Evolutionary conservation across 2,113 vertebrate species (phyloP).

Genomic region (Istiophorus platypterus): DNA sequence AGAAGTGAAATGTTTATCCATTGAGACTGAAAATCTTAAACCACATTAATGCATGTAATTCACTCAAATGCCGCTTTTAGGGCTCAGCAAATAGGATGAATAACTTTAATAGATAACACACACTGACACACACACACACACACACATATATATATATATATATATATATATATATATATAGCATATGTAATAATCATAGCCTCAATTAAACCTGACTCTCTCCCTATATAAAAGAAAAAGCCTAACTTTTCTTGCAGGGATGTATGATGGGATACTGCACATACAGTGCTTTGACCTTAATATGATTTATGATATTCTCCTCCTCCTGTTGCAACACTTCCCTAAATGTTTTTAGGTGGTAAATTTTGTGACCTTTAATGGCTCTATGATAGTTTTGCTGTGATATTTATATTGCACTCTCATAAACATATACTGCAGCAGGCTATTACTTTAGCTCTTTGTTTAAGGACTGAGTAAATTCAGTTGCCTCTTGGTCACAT

Average conservation of each 20-base stretch:
- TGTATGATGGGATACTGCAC: conserved; percentile 26
- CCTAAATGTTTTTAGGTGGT: conserved; percentile 36
- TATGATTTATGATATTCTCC: conserved; percentile 63
- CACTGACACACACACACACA: too few relatives aligned
- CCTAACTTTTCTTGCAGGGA: conserved; percentile 37
- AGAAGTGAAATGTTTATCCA: conserved; percentile 31
- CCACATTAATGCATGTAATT: not conserved
- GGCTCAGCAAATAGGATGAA: not conserved
- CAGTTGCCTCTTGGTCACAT: not conserved
- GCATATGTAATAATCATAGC: too few relatives aligned
- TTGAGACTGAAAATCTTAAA: conserved; percentile 5
- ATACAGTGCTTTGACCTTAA: conserved; percentile 52
- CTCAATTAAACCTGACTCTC: conserved; percentile 40
- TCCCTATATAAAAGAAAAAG: not conserved
- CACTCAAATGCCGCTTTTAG: conserved; percentile 2
- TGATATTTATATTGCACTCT: conserved; percentile 26
- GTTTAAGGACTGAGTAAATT: conserved; percentile 11
- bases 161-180: conserved; percentile 21
- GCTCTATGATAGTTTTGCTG: conserved; percentile 17
- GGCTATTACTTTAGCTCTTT: not conserved
- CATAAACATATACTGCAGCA: not conserved
- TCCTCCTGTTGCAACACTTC: conserved; percentile 33
- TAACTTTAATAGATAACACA: conserved; percentile 5
- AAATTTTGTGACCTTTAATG: conserved; percentile 65
- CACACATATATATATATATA: conserved; percentile 20